Base-by-base conservation (phyloP, 2,797 vertebrate genomes). In the Gallinago nigripennis region DNA sequence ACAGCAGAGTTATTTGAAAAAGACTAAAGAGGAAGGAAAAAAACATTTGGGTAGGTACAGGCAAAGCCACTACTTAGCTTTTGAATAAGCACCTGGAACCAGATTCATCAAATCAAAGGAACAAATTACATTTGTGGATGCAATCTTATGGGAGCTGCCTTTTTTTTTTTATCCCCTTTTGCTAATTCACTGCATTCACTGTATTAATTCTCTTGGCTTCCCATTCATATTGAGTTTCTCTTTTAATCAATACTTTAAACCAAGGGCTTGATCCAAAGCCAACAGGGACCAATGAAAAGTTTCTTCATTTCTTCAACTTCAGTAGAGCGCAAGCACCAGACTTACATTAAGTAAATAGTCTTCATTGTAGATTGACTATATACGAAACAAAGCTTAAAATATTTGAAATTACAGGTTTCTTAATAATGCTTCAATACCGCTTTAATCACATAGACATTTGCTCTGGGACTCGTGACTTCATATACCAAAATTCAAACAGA, bases 191-290 rank as follows among this genome's bases (percentile, higher is more conserved):
- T 8, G 2, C 58, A 76, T 86, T 95, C 73, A 82, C 51, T 79
- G 50, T 71, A 90, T 90, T 90, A 88, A 88, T 95, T 94, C 63
- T 88, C 80, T 64, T 84, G 82, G 56, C 82, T 95, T 95, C 77
- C 70, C 64, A 91, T 92, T 94, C 88, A 90, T 88, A 92, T 53
- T 57, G 80, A 92, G 71, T 91, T 94, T 90, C 94, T 73, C 77
- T 76, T 90, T 76, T 86, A 95, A 96, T 96, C 92, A 90, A 94
- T 96, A 96, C 71, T 90, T 93, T 88, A 80, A 96, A 96, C 64
- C 68, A 80, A 85, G 45, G 71, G 39, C 64, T 96, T 92, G 88
- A 95, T 92, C 48, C 81, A 88, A 92, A 95, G 77, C 90, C 92
- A 94, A 6, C 15, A 39, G 83, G 46, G 88, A 88, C 57, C 80